phyloP scores from a whole-genome alignment of 2,113 vertebrate genomes.

The Neolamprologus longior region DNA sequence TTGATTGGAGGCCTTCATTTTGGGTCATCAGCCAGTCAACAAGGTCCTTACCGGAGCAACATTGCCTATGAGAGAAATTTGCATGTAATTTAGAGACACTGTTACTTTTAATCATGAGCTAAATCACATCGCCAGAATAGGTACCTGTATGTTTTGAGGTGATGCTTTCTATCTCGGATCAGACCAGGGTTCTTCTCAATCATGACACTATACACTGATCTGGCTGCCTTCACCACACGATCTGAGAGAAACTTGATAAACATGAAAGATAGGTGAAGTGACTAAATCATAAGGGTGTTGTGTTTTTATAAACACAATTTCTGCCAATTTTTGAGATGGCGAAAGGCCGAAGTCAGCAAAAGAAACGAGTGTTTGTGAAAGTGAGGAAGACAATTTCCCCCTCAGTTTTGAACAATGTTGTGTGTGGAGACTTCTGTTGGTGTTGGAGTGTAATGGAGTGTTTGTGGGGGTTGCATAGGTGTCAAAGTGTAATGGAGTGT shows the following conservation, averaged over 20 bases:
- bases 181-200: constrained; percentile 71
- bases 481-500: not conserved
- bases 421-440: constrained; percentile 16
- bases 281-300: not conserved
- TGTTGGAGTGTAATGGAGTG: not conserved
- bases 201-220: constrained; percentile 74
- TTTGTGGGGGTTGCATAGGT: not conserved
- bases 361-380: not conserved
- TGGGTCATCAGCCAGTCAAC: constrained; percentile 84
- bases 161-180: constrained; percentile 87
- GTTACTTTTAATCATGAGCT: not conserved
- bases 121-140: not conserved
- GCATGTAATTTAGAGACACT: not conserved
- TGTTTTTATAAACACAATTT: not conserved
- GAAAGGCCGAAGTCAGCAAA: not conserved
- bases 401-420: not conserved
- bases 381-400: not conserved
- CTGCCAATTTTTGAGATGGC: not conserved
- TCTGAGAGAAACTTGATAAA: constrained; percentile 78
- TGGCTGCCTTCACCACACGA: constrained; percentile 80
- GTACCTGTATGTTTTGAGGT: constrained; percentile 85
- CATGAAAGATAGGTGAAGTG: not conserved
- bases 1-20: constrained; percentile 71
- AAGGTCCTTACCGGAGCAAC: constrained; percentile 86
- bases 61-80: constrained; percentile 70